These are phyloP conservation scores for Merluccius polli DNA, from an alignment of 2,797 vertebrate genomes.

Conservation along the genomic window DNA sequence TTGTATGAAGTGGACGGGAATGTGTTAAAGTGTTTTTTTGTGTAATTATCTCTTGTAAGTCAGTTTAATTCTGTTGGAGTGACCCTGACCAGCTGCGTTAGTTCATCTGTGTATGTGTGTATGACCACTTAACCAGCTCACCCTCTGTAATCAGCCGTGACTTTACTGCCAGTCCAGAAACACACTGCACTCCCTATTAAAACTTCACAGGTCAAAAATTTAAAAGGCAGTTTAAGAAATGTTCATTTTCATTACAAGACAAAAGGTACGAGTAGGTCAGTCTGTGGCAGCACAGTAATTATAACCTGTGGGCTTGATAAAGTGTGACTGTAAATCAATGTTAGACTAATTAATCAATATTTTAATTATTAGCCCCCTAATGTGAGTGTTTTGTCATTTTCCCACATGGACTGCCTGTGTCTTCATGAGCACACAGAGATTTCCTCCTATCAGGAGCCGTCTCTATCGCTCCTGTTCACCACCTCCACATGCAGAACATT, in stretches of 20 bases:
- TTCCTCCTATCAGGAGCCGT: slow-evolving; percentile 49
- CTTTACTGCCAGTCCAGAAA: slow-evolving; percentile 92
- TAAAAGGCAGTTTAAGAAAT: slow-evolving; percentile 98
- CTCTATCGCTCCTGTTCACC: background rate
- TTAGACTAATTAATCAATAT: slow-evolving; percentile 99
- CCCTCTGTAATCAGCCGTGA: slow-evolving; percentile 87
- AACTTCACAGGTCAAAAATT: slow-evolving; percentile 99
- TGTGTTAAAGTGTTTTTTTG: slow-evolving; percentile 58
- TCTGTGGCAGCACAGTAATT: slow-evolving; percentile 88
- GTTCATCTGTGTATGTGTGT: slow-evolving; percentile 76
- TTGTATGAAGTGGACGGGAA: slow-evolving; percentile 38
- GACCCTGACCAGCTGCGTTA: slow-evolving; percentile 72
- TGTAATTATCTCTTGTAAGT: slow-evolving; percentile 57
- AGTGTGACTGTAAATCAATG: slow-evolving; percentile 98
- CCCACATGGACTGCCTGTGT: slow-evolving; percentile 82
- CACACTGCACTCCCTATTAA: slow-evolving; percentile 92
- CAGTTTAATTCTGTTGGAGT: slow-evolving; percentile 57
- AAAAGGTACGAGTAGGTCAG: slow-evolving; percentile 87
- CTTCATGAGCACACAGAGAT: slow-evolving; percentile 77
- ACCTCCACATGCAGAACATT: too few species aligned
- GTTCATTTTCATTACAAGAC: slow-evolving; percentile 92
- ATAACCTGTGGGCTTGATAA: slow-evolving; percentile 93
- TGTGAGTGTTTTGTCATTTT: slow-evolving; percentile 93
- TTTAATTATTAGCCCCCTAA: slow-evolving; percentile 99
- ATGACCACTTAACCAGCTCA: slow-evolving; percentile 90